A percentile compares a stretch with the other conserved stretches of the same genome.
Conservation (phyloP, 2,888 invertebrate genomes). For the Sphaerolaimus hirsutus region DNA sequence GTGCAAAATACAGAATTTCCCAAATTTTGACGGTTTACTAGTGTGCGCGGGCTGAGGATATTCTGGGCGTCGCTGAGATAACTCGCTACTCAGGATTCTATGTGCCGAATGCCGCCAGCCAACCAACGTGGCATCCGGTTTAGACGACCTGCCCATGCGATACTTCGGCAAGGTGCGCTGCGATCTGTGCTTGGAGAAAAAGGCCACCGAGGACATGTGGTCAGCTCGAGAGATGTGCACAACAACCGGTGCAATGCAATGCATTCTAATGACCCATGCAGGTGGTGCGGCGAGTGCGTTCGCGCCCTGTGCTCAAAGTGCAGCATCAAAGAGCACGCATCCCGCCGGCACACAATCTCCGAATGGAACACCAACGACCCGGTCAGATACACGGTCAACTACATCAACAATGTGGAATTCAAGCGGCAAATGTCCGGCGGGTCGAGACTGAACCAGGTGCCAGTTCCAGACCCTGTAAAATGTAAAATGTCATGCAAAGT, state of each 20-base stretch:
- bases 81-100: background rate
- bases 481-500: too few species aligned
- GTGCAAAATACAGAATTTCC: too few species aligned
- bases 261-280: too few species aligned
- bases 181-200: conserved; percentile 7
- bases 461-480: too few species aligned
- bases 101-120: conserved; percentile 7
- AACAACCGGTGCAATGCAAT: too few species aligned
- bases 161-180: conserved; percentile 8
- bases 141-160: conserved; percentile 2
- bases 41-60: too few species aligned
- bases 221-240: too few species aligned
- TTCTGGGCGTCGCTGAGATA: too few species aligned
- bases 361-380: conserved; percentile 8
- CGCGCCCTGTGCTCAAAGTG: conserved; percentile 7
- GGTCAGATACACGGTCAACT: conserved; percentile 6
- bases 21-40: too few species aligned
- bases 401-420: conserved; percentile 2
- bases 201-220: conserved; percentile 7
- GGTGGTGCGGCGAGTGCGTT: conserved; percentile 1
- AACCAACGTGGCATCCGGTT: conserved; percentile 2
- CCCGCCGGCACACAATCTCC: conserved; percentile 3
- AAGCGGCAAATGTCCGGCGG: conserved; percentile 2
- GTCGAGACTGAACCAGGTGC: conserved; percentile 3
- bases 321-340: conserved; percentile 7